These are phyloP conservation scores for Brachionus asplanchnoidis DNA, from an alignment of 1,140 invertebrate genomes.

Conservation along the genomic window DNA sequence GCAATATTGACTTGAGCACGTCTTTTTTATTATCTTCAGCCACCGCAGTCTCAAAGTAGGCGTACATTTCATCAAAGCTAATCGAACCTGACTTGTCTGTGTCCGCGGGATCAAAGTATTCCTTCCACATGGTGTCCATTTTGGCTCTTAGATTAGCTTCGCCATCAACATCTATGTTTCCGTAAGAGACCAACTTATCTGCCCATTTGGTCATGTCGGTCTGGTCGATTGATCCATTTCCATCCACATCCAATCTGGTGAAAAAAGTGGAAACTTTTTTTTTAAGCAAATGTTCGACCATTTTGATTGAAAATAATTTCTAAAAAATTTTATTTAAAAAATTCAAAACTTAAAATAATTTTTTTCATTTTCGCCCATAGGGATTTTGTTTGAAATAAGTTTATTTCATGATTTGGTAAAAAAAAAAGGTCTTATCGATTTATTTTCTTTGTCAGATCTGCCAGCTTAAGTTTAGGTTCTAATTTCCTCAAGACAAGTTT, in stretches of 20 bases:
- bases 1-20: neutral
- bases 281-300: neutral
- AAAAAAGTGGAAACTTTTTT: constrained; percentile 20
- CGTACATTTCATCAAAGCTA: neutral
- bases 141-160: neutral
- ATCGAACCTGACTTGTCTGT: neutral
- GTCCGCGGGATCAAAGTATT: constrained; percentile 32
- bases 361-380: neutral
- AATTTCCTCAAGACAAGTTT: neutral
- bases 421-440: neutral
- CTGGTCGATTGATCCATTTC: constrained; percentile 9
- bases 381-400: neutral
- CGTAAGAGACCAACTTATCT: neutral
- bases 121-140: constrained; percentile 11
- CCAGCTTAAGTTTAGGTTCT: neutral
- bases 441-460: neutral
- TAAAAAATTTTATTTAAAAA: neutral
- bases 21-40: neutral
- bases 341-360: neutral
- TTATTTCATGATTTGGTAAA: neutral
- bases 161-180: neutral
- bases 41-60: neutral
- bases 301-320: neutral
- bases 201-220: constrained; percentile 7
- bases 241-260: neutral